Base-by-base conservation (phyloP, 2,888 invertebrate species). In the Clepsis dumicolana region DNA sequence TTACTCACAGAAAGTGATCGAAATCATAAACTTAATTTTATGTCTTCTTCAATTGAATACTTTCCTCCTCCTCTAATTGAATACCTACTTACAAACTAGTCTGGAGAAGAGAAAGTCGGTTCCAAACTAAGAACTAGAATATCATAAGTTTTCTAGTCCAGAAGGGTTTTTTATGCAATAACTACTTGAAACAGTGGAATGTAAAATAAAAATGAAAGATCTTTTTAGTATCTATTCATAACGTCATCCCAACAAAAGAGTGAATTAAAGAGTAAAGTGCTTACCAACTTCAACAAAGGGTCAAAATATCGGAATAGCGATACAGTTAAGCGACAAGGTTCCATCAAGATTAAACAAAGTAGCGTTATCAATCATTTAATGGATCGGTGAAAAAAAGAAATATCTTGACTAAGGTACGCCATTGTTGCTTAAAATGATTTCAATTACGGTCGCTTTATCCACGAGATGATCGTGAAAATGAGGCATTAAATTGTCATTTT, bases 341-440 rank as follows among this genome's bases (percentile, higher is more conserved):
- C 2, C 4, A 68, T 68, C 63, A 52, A 68, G 68, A 68, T 68
- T 25, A 44, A 24, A 25, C 32, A 64, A 52, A 68, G 63, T 57
- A 59, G 67, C 67, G 50, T 63, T 68, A 68, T 68, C 68, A 64
- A 68, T 68, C 68, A 68, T 53, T 63, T 53, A 68, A 64, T 64
- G 59, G 68, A 52, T 57, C 56, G 56, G 27, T 67, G 38, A 62
- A 67, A 61, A 63, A 67, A 61, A 38, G 48, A 48, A 16, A 50
- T 57, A 67, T 63, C 67, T 67, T 56, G 56, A 24, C 56, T 2
- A 56, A 56, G 61, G 35, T 57, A 62, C 38, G 29, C 62, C 41
- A 67, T 67, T 67, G 67, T 67, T 63, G 50, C 38, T 56, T 27
- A 48, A 41, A 41, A 56, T 38, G 56, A 56, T 56, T 61, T 63